phyloP scores from a whole-genome alignment of 2,797 vertebrate species.

The Tachyglossus aculeatus region DNA sequence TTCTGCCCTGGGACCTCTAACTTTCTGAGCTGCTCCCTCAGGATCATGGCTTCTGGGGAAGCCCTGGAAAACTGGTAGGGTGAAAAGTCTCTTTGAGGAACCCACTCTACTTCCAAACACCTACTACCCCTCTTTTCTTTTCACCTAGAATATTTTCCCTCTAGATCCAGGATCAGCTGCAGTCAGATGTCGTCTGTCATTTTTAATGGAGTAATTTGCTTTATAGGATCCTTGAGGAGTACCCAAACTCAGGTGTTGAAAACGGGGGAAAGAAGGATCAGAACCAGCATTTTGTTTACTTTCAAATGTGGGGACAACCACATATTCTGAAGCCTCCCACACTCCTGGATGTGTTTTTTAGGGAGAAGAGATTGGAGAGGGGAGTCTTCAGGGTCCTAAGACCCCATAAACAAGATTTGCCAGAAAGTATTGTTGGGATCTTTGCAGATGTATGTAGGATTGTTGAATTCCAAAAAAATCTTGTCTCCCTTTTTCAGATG shows the following conservation, averaged over 20 bases:
- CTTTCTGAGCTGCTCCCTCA: too few species aligned
- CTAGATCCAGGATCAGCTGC: background rate
- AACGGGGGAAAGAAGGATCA: slow-evolving; percentile 1
- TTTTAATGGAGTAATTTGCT: too few species aligned
- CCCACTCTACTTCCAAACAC: background rate
- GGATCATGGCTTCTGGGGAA: background rate
- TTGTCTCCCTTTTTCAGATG: slow-evolving; percentile 41
- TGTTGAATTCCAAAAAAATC: slow-evolving; percentile 46
- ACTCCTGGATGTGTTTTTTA: background rate
- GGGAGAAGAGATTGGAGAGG: background rate
- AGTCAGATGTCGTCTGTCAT: background rate
- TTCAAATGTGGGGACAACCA: background rate
- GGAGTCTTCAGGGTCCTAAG: slow-evolving; percentile 2
- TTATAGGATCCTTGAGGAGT: background rate
- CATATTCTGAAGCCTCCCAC: background rate
- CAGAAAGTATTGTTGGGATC: slow-evolving; percentile 33
- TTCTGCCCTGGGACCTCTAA: too few species aligned
- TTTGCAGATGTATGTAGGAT: slow-evolving; percentile 20
- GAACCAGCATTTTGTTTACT: background rate
- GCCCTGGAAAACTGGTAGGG: background rate
- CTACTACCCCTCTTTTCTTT: background rate
- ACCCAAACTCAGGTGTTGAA: background rate
- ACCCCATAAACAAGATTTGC: slow-evolving; percentile 34
- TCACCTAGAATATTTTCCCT: background rate
- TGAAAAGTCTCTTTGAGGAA: background rate